Base-by-base conservation (phyloP, 2,888 invertebrate species). In the Amiota communis region DNA sequence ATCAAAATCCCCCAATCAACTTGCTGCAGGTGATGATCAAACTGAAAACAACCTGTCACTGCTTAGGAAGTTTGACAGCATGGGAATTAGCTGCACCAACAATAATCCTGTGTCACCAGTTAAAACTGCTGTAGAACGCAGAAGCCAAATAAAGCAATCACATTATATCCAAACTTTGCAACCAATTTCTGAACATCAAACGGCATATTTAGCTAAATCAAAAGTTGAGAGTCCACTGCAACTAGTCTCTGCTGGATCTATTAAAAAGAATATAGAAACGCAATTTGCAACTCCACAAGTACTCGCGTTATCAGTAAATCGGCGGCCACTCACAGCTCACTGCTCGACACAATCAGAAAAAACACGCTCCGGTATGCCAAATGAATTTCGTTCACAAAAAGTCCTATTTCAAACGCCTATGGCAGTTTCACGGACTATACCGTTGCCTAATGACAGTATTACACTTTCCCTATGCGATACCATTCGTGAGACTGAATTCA, bases 371-470 rank as follows among this genome's bases (percentile, higher is more conserved):
- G 83, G 81, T 0, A 77, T 83, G 63, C 84, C 80, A 6, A 89
- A 87, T 78, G 89, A 89, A 69, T 89, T 89, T 74, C 86, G 86
- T 4, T 85, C 88, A 1, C 89, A 89, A 72, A 90, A 90, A 75
- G 87, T 90, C 8, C 86, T 90, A 2, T 90, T 90, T 78, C 88
- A 88, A 76, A 90, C 90, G 1, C 90, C 90, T 9, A 88, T 89
- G 84, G 83, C 89, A 2, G 85, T 88, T 9, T 79, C 87, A 63
- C 83, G 89, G 0, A 76, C 64, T 10, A 83, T 87, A 2, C 86
- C 87, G 0, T 80, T 85, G 11, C 74, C 83, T 17, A 87, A 87
- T 70, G 87, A 88, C 59, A 89, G 88, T 68, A 81, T 89, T 17
- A 82, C 83, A 2, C 81, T 89, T 20, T 88, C 87, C 0, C 77